phyloP scores from a whole-genome alignment of 1,140 invertebrate genomes.

The Trypoxylus dichotomus region DNA sequence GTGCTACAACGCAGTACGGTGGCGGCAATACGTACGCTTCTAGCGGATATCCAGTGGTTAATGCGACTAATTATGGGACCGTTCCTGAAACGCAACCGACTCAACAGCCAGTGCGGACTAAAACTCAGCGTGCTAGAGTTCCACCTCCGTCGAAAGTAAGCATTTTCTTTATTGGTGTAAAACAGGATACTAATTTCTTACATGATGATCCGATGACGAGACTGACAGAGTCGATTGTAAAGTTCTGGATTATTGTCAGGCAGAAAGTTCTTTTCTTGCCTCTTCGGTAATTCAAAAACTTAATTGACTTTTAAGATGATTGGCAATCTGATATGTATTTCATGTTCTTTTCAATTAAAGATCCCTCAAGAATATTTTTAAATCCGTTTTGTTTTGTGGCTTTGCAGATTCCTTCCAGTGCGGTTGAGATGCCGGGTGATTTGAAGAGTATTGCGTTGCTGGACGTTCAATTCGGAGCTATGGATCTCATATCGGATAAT shows the following conservation, averaged over 20 bases:
- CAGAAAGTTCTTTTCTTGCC: background rate
- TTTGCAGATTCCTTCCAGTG: slow-evolving; percentile 82
- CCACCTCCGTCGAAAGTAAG: slow-evolving; percentile 85
- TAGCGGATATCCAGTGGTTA: slow-evolving; percentile 34
- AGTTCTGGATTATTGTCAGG: background rate
- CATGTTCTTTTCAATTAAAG: background rate
- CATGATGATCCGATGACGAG: slow-evolving; percentile 41
- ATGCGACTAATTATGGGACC: slow-evolving; percentile 38
- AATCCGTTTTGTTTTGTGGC: background rate
- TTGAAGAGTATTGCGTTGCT: slow-evolving; percentile 74
- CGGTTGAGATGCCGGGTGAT: slow-evolving; percentile 95
- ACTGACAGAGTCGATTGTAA: slow-evolving; percentile 31
- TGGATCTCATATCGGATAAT: slow-evolving; percentile 79
- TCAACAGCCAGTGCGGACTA: slow-evolving; percentile 61
- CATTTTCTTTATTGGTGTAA: background rate
- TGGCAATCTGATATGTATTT: slow-evolving; percentile 34
- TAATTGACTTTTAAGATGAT: background rate
- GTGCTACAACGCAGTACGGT: slow-evolving; percentile 35
- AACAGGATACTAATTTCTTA: background rate
- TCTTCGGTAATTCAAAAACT: background rate
- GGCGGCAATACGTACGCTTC: slow-evolving; percentile 16
- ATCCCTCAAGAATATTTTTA: background rate
- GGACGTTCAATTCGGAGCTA: slow-evolving; percentile 91
- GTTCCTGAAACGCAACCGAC: slow-evolving; percentile 41
- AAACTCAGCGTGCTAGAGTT: slow-evolving; percentile 77